Base-by-base conservation (phyloP, 2,797 vertebrate species). In the Acanthis flammea region DNA sequence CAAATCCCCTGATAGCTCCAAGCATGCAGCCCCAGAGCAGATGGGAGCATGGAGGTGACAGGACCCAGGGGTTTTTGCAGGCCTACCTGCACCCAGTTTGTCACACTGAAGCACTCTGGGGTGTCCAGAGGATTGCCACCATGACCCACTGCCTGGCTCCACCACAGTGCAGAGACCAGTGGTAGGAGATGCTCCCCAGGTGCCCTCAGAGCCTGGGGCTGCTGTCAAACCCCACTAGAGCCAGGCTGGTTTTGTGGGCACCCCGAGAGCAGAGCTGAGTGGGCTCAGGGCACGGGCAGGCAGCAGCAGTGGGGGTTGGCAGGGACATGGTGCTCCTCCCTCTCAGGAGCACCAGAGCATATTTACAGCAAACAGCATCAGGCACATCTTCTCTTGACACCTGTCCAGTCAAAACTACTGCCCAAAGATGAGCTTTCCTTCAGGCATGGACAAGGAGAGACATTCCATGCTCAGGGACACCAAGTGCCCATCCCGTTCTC, bases 121-220 rank as follows among this genome's bases (percentile, higher is more conserved):
- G 28, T 61, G 61, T 70, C 74, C 0, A 0, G n/a, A 60, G 17
- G 25, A 42, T 18, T 28, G 39, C 9, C 42, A 58, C 25, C 51
- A 28, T 11, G 14, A 28, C 21, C 33, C 27, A 14, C 18, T 31
- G 21, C 48, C 67, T 33, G 65, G 50, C 4, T 61, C 44, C 35
- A n/a, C 7, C 58, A 45, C 0, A 1, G 10, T 2, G 2, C 83
- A 50, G 65, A 54, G 12, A 19, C 7, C 9, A 1, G 42, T 1
- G 8, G 6, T 16, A 24, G 45, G 15, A 78, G 41, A 67, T 1
- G 4, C 14, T 63, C 10, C 30, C 1, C 2, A 12, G 18, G 1
- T 9, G 3, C 16, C 24, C 75, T 28, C n/a, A 10, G 19, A 54
- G 21, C n/a, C 11, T 53, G 14, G 30, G 27, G n/a, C 1, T 4